Conservation (phyloP, 1,140 invertebrate genomes). For the Pseudomyrmex concolor region DNA sequence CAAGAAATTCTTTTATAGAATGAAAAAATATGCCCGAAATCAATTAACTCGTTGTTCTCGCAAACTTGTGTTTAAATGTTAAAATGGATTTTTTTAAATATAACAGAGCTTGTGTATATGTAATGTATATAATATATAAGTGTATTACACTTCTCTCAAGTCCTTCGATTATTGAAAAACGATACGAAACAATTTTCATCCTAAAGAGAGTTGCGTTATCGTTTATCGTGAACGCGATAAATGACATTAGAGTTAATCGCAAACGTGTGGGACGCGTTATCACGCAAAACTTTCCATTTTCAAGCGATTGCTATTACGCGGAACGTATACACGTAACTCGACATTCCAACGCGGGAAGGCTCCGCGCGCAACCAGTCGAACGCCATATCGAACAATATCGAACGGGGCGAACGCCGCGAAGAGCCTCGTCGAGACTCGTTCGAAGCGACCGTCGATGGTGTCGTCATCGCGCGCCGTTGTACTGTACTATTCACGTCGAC, state of each 20-base stretch:
- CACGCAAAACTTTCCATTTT: constrained; percentile 31
- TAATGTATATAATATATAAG: too few relatives aligned
- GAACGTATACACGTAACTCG: constrained; percentile 17
- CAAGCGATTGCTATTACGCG: constrained; percentile 10
- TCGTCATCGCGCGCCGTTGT: constrained; percentile 77
- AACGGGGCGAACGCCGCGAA: background rate
- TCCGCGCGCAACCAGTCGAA: constrained; percentile 7
- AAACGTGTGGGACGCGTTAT: constrained; percentile 25
- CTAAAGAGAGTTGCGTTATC: constrained; percentile 12
- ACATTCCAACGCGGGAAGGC: constrained; percentile 1
- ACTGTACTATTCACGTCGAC: constrained; percentile 77
- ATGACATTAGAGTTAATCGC: constrained; percentile 10
- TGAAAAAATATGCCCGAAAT: too few relatives aligned
- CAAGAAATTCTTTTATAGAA: too few relatives aligned
- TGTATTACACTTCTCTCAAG: too few relatives aligned
- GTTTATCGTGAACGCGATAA: background rate
- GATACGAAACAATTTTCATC: background rate
- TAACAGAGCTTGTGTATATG: too few relatives aligned
- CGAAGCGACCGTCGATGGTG: constrained; percentile 21
- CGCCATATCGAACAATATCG: constrained; percentile 13
- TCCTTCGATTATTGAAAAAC: too few relatives aligned
- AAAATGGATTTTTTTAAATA: too few relatives aligned
- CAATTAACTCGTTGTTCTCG: too few relatives aligned
- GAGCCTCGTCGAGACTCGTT: background rate
- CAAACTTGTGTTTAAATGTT: too few relatives aligned